phyloP scores from a whole-genome alignment of 2,888 invertebrate genomes.

The Scrobipalpa atriplicella region DNA sequence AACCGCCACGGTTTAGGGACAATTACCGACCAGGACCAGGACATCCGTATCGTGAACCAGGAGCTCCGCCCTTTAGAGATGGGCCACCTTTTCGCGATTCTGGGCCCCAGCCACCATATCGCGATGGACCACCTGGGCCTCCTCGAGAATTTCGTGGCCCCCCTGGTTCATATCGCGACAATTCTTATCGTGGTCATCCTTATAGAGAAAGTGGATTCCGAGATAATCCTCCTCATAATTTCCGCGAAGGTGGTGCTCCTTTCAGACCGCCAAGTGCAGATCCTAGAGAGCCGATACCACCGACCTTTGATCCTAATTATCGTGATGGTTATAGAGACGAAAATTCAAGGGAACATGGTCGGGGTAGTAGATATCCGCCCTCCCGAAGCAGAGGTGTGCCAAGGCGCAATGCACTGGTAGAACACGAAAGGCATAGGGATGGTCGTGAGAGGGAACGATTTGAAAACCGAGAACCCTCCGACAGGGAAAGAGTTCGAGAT shows the following conservation, averaged over 20 bases:
- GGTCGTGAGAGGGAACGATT: slow-evolving; percentile 69
- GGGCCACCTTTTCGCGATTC: slow-evolving; percentile 63
- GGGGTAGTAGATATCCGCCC: slow-evolving; percentile 59
- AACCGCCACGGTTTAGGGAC: slow-evolving; percentile 66
- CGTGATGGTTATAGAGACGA: slow-evolving; percentile 71
- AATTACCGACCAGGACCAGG: slow-evolving; percentile 68
- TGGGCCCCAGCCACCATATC: slow-evolving; percentile 54
- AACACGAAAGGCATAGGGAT: slow-evolving; percentile 71
- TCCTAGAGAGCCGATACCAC: slow-evolving; percentile 60
- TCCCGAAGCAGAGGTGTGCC: slow-evolving; percentile 60
- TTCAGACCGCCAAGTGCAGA: slow-evolving; percentile 70
- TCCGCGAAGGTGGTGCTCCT: slow-evolving; percentile 63
- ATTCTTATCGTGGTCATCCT: slow-evolving; percentile 61
- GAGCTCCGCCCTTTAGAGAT: slow-evolving; percentile 58
- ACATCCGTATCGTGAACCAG: slow-evolving; percentile 66
- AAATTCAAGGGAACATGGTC: slow-evolving; percentile 55
- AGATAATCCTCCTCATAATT: slow-evolving; percentile 64
- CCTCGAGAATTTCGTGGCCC: slow-evolving; percentile 61
- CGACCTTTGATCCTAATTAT: slow-evolving; percentile 66
- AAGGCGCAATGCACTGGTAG: slow-evolving; percentile 65
- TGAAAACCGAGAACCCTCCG: slow-evolving; percentile 67
- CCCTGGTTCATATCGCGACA: slow-evolving; percentile 66
- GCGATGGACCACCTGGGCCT: slow-evolving; percentile 43
- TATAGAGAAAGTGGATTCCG: slow-evolving; percentile 68
- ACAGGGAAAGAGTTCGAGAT: slow-evolving; percentile 74